Percentiles rank a stretch among this genome's conserved stretches.
Evolutionary conservation across 1,140 invertebrate genomes (phyloP).

Genomic region (Vollenhovia emeryi): DNA sequence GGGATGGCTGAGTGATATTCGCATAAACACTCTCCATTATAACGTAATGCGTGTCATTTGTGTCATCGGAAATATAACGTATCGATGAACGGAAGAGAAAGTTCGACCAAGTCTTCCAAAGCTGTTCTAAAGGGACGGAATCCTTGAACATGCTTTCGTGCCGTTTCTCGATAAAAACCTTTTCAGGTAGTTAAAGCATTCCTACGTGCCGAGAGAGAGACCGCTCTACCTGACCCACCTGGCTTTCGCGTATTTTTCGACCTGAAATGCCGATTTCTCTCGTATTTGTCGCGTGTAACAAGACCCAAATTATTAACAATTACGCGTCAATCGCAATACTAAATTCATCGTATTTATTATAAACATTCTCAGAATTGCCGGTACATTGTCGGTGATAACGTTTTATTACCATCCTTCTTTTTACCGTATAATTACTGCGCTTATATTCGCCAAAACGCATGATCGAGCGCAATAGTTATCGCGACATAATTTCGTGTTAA

Average conservation of each 20-base stretch:
- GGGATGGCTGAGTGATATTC: neutral
- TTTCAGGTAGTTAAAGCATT: slow-evolving; percentile 74
- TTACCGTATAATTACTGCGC: neutral
- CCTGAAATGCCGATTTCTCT: slow-evolving; percentile 44
- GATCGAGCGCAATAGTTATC: neutral
- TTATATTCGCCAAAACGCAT: neutral
- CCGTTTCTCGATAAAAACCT: slow-evolving; percentile 67
- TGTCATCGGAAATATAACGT: slow-evolving; percentile 27
- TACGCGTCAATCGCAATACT: neutral
- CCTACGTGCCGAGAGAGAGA: slow-evolving; percentile 60
- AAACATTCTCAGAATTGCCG: neutral
- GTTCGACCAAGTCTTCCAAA: neutral
- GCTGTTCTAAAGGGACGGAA: slow-evolving; percentile 50
- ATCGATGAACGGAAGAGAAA: slow-evolving; percentile 1
- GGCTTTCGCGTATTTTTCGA: slow-evolving; percentile 70
- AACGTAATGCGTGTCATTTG: neutral
- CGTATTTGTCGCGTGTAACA: slow-evolving; percentile 5
- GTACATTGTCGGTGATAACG: neutral
- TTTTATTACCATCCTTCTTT: neutral
- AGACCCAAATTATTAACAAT: slow-evolving; percentile 3
- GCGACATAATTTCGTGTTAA: neutral
- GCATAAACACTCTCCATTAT: neutral
- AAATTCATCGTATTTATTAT: neutral
- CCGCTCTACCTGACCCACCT: slow-evolving; percentile 80
- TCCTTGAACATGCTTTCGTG: slow-evolving; percentile 63